These are phyloP conservation scores for Oligia fasciuncula DNA, from an alignment of 2,888 invertebrate species.

Conservation along the genomic window DNA sequence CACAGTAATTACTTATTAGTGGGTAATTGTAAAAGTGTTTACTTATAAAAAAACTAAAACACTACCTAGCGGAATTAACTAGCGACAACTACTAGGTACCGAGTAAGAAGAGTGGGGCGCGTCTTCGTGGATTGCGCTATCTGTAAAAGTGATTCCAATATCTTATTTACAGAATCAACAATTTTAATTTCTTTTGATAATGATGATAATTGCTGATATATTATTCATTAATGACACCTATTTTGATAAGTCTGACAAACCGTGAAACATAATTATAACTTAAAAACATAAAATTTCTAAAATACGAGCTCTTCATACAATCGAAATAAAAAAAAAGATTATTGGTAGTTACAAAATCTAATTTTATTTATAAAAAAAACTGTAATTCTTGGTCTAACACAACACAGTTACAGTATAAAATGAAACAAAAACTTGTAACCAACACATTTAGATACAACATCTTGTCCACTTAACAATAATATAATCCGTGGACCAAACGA, in stretches of 20 bases:
- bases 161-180: no score
- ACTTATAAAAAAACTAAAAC: no score
- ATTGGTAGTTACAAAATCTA: slow-evolving; percentile 71
- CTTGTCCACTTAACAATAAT: slow-evolving; percentile 7
- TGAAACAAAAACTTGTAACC: slow-evolving; percentile 11
- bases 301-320: not conserved
- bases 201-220: not conserved
- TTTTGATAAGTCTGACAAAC: not conserved
- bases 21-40: no score
- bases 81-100: no score
- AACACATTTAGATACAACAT: slow-evolving; percentile 7
- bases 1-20: no score
- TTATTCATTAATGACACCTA: not conserved
- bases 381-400: slow-evolving; percentile 52
- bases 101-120: no score
- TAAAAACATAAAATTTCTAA: not conserved
- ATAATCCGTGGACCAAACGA: not conserved
- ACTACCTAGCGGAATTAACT: no score
- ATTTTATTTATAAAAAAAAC: slow-evolving; percentile 69
- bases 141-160: no score
- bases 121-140: no score
- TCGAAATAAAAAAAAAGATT: slow-evolving; percentile 50
- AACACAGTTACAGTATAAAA: slow-evolving; percentile 36
- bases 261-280: not conserved
- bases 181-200: not conserved